Evolutionary conservation across 2,113 vertebrate species (phyloP).

Genomic region (Serinus canaria): DNA sequence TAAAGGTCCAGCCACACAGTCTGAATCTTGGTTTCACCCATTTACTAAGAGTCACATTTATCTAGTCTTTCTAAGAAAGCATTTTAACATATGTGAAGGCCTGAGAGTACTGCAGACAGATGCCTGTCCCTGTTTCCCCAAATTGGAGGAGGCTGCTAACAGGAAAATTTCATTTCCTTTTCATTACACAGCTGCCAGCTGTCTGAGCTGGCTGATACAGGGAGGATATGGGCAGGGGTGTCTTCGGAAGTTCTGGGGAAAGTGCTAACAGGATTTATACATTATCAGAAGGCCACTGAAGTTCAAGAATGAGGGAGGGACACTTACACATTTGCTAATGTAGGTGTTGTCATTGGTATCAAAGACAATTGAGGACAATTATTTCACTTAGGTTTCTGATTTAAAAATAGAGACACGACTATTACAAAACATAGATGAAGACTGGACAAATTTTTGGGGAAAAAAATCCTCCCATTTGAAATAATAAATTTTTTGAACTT

Average conservation of each 20-base stretch:
- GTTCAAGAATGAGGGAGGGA: neutral
- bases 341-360: neutral
- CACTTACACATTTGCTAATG: neutral
- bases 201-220: neutral
- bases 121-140: neutral
- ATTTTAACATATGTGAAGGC: neutral
- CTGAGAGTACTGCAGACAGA: neutral
- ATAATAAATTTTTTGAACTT: neutral
- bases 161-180: slow-evolving; percentile 38
- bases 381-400: neutral
- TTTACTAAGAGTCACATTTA: neutral
- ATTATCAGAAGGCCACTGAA: neutral
- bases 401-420: neutral
- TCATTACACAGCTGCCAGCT: neutral
- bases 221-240: neutral
- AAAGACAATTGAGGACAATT: neutral
- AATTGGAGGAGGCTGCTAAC: neutral
- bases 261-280: neutral
- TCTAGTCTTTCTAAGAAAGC: neutral
- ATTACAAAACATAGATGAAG: neutral
- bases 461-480: neutral
- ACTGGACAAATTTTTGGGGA: neutral
- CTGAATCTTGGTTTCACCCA: neutral
- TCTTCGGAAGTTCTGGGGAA: neutral
- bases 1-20: neutral